phyloP scores from a whole-genome alignment of 2,888 invertebrate genomes.

The Doris montereyensis region DNA sequence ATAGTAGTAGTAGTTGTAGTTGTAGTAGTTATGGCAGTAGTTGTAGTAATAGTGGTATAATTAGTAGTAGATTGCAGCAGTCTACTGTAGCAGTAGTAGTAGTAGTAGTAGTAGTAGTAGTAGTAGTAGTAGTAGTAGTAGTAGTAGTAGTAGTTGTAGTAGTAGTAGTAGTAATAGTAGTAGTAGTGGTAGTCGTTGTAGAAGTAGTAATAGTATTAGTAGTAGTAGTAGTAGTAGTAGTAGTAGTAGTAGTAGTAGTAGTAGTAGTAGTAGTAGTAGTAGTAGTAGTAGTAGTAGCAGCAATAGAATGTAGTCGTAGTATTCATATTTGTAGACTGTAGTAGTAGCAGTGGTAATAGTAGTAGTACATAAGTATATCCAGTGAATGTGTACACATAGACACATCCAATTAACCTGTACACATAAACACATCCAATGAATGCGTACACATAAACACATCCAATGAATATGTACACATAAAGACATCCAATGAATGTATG shows the following conservation, averaged over 20 bases:
- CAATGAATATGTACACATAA: no score
- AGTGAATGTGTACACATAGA: no score
- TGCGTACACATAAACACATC: no score
- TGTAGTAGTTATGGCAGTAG: neutral
- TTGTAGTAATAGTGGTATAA: neutral
- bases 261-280: conserved; percentile 20
- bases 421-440: no score
- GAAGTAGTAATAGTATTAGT: conserved; percentile 1
- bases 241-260: conserved; percentile 11
- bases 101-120: neutral
- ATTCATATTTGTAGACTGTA: neutral
- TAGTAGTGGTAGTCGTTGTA: conserved; percentile 12
- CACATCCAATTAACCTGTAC: no score
- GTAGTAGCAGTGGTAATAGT: conserved; percentile 16
- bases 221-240: conserved; percentile 3
- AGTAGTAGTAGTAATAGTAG: neutral
- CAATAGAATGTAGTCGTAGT: conserved; percentile 5
- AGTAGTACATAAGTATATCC: no score
- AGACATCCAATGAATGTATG: no score
- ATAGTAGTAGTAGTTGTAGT: neutral
- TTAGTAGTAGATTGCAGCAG: neutral
- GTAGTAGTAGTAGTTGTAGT: neutral
- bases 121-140: neutral
- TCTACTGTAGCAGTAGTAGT: neutral
- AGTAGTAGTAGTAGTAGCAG: conserved; percentile 20